Base-by-base conservation (phyloP, 2,113 vertebrate genomes). In the Brachirus orientalis region DNA sequence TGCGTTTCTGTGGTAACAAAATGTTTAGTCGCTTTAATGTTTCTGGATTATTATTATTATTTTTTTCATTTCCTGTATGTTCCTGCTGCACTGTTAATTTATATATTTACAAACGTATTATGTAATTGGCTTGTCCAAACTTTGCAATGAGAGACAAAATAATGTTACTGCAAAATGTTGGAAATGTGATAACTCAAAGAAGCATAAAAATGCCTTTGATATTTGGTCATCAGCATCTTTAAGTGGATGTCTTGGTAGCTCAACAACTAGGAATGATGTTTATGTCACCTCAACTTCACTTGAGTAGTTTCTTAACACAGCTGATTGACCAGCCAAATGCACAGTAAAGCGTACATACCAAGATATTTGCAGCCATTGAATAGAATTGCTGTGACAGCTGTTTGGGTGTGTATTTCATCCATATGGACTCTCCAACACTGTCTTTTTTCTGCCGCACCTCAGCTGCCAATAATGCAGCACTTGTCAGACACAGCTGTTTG, bases 401-500 rank as follows among this genome's bases (percentile, higher is more conserved):
- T n/a, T 12, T n/a, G 16, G n/a, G 14, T n/a, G 44, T 12, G n/a
- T 5, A 43, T 46, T 52, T 72, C 48, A 51, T 69, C 36, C 13
- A 43, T 67, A 71, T 64, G 65, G 62, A 81, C 72, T 46, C 14
- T 50, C 6, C 50, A 40, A 9, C 36, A 45, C 70, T 48, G 40
- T 64, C 41, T 66, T 13, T 77, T 54, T 63, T 81, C 44, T 63
- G 65, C 59, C 65, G n/a, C 9, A 35, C 12, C 10, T 20, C 14
- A 79, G 65, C 50, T 65, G 45, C 74, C 55, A 13, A 14, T 67
- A 63, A 72, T 54, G 63, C 55, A 60, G 60, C 14, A 10, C 58
- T 77, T 76, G 68, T 86, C 76, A 64, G 54, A 22, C 33, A 56
- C 61, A 62, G 43, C 20, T 76, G 52, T 72, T 67, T 77, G 60